Evolutionary conservation across 92 coral and sea anemone genomes (phyloP).

Genomic region (Montipora capitata): DNA sequence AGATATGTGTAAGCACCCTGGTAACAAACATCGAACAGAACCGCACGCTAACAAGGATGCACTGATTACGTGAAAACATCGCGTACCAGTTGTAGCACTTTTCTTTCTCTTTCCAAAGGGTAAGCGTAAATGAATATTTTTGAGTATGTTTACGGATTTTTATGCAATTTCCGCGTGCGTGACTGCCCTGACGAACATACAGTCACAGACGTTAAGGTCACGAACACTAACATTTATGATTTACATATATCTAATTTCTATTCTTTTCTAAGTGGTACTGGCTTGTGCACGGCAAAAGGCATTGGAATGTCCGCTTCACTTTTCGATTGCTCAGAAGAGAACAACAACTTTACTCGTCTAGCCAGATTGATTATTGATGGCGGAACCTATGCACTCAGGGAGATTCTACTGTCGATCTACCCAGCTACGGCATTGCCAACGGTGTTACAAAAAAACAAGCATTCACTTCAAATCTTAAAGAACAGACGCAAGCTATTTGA

Average conservation of each 20-base stretch:
- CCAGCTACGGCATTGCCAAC: conserved; percentile 16
- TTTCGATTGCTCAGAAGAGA: conserved; percentile 28
- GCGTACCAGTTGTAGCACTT: no score
- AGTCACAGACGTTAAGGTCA: no score
- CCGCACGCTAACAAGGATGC: no score
- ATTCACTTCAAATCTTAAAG: conserved; percentile 20
- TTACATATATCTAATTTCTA: not conserved
- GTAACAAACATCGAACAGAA: no score
- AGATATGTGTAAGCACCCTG: no score
- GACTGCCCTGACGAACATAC: no score
- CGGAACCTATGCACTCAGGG: conserved; percentile 53
- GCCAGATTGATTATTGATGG: conserved; percentile 38
- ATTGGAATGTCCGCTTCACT: not conserved
- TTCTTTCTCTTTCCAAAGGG: no score
- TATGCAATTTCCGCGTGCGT: no score
- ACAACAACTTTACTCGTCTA: conserved; percentile 46
- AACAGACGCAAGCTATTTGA: conserved; percentile 33
- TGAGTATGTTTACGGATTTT: no score
- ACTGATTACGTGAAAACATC: no score
- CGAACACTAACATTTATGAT: not conserved
- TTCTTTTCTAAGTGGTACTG: not conserved
- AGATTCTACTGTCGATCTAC: not conserved
- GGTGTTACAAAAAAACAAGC: conserved; percentile 16
- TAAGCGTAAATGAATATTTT: no score
- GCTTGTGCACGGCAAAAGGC: not conserved